These are phyloP conservation scores for Microctonus hyperodae DNA, from an alignment of 2,888 invertebrate species.

Conservation along the genomic window DNA sequence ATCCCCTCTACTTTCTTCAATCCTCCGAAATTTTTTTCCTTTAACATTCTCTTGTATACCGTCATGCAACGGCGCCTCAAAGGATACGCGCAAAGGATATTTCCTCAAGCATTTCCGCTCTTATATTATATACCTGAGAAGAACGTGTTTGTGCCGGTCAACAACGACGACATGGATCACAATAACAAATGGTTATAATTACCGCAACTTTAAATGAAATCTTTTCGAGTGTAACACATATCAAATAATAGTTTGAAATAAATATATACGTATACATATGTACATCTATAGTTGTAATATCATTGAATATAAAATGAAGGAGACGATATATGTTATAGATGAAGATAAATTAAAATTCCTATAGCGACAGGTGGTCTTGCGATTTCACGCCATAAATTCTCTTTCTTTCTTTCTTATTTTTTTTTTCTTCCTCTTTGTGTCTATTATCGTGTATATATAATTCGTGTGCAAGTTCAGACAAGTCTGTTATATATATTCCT, in stretches of 20 bases:
- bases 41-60: not conserved
- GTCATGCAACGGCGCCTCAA: not conserved
- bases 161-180: not conserved
- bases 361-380: not conserved
- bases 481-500: not conserved
- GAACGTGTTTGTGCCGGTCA: not conserved
- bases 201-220: not conserved
- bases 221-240: not conserved
- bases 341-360: not conserved
- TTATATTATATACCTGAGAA: not conserved
- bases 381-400: not conserved
- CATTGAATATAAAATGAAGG: too few relatives aligned
- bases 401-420: not conserved
- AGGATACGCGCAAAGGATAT: not conserved
- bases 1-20: not conserved
- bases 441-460: not conserved
- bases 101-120: conserved; percentile 16
- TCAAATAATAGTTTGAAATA: too few relatives aligned
- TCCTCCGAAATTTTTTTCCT: too few relatives aligned
- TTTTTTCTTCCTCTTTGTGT: not conserved
- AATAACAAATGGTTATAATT: conserved; percentile 21
- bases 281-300: too few relatives aligned
- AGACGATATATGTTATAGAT: too few relatives aligned
- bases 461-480: conserved; percentile 5
- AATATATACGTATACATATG: too few relatives aligned